Conservation (phyloP, 2,113 vertebrate genomes). For the Melanerpes formicivorus region DNA sequence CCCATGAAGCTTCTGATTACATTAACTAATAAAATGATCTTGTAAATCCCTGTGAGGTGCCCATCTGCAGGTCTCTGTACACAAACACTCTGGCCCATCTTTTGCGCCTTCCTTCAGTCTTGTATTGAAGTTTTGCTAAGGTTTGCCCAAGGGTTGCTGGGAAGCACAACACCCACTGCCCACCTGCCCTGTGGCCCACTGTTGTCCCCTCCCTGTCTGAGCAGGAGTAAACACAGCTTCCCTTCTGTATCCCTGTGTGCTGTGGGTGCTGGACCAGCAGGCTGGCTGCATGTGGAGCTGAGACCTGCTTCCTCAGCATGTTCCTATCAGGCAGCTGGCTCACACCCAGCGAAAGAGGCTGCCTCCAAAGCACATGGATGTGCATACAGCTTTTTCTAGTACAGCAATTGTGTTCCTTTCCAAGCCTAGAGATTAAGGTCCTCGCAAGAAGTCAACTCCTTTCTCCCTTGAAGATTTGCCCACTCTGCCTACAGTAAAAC, state of each 20-base stretch:
- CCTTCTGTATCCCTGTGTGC: background rate
- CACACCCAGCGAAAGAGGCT: background rate
- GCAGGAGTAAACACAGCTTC: background rate
- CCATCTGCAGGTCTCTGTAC: background rate
- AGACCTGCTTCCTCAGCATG: slow-evolving; percentile 53
- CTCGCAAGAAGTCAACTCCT: background rate
- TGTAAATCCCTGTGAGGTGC: background rate
- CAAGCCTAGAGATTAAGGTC: slow-evolving; percentile 9
- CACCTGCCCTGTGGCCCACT: background rate
- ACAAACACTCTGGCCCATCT: background rate
- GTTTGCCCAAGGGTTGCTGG: background rate
- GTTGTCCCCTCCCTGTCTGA: rapidly evolving
- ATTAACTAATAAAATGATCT: background rate
- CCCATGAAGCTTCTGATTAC: background rate
- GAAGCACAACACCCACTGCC: background rate
- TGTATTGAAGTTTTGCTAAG: rapidly evolving
- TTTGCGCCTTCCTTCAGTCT: background rate
- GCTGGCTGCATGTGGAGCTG: background rate
- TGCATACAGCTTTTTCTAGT: slow-evolving; percentile 25
- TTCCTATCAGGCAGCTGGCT: slow-evolving; percentile 12
- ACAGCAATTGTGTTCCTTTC: background rate
- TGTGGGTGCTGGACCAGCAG: background rate
- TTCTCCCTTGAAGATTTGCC: background rate
- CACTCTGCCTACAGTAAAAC: slow-evolving; percentile 16
- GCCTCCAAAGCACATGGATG: slow-evolving; percentile 39